Evolutionary conservation across 2,797 vertebrate genomes (phyloP).

Genomic region (Galago senegalensis): DNA sequence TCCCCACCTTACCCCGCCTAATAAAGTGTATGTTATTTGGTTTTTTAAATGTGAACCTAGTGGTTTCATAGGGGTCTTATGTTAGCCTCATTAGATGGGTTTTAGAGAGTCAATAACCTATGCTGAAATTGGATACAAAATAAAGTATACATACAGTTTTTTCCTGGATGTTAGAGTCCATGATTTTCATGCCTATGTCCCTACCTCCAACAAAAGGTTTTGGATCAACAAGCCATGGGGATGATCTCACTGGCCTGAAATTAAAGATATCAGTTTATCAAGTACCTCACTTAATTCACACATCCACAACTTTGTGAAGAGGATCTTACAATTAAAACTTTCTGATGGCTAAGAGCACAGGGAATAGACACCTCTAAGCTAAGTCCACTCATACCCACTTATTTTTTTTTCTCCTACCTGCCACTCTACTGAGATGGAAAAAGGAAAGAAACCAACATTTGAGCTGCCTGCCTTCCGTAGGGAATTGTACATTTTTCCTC

Average conservation of each 20-base stretch:
- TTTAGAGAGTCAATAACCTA: background rate
- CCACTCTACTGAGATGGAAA: background rate
- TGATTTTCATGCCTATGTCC: background rate
- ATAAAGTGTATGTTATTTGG: background rate
- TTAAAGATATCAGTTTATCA: background rate
- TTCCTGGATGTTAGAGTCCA: background rate
- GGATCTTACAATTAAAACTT: constrained; percentile 23
- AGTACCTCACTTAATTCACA: background rate
- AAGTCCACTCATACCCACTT: background rate
- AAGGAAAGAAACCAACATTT: background rate
- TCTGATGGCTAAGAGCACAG: background rate
- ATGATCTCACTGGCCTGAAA: background rate
- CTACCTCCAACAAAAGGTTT: background rate
- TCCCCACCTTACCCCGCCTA: background rate
- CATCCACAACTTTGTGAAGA: background rate
- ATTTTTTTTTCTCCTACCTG: background rate
- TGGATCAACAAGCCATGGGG: background rate
- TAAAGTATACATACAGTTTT: accelerated
- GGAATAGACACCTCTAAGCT: background rate
- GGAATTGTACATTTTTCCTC: background rate
- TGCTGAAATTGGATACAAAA: background rate
- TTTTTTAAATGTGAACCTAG: background rate
- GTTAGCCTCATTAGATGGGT: background rate
- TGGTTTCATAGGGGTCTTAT: background rate
- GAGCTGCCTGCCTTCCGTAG: background rate